Base-by-base conservation (phyloP, 2,888 invertebrate genomes). In the Entomobrya proxima region DNA sequence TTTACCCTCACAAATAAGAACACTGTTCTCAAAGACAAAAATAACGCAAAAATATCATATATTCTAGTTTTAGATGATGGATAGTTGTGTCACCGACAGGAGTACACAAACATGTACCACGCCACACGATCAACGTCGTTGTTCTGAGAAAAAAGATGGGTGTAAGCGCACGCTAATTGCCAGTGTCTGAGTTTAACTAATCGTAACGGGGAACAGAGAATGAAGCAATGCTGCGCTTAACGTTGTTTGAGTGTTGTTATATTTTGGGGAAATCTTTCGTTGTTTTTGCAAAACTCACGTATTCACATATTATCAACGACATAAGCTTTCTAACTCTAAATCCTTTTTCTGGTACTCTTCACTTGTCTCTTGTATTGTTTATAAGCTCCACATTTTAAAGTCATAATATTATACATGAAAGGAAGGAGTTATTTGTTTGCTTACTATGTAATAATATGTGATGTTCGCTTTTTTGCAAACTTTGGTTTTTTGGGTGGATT, bases 401-500 rank as follows among this genome's bases (percentile, higher is more conserved):
- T 74, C 32, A 75, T 75, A 52, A 75, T 55, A 75, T 50, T 58
- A 27, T 32, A 9, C n/a, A 40, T 40, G 35, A 44, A 44, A 35
- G 24, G 1, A 24, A 9, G 55, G 32, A 21, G 52, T 52, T 74
- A 50, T 64, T 67, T 79, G 58, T 50, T 15, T 47, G 9, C 75
- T 55, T 35, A n/a, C 75, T n/a, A 35, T 75, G 55, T 13, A 9
- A n/a, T 30, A 24, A 13, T 3, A 24, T 32, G 58, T 30, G 27
- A 52, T 52, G 69, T 35, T 67, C 11, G 11, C 5, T n/a, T 77
- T 78, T 76, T 32, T 37, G 18, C 47, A 44, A 11, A 55, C 50
- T 52, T 32, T 40, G 13, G 40, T 40, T 58, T 85, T 85, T 79
- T 85, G 85, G 85, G 85, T 85, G 79, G 50, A 72, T 75, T 85